These are phyloP conservation scores for Sander vitreus DNA, from an alignment of 2,113 vertebrate species.

Conservation along the genomic window DNA sequence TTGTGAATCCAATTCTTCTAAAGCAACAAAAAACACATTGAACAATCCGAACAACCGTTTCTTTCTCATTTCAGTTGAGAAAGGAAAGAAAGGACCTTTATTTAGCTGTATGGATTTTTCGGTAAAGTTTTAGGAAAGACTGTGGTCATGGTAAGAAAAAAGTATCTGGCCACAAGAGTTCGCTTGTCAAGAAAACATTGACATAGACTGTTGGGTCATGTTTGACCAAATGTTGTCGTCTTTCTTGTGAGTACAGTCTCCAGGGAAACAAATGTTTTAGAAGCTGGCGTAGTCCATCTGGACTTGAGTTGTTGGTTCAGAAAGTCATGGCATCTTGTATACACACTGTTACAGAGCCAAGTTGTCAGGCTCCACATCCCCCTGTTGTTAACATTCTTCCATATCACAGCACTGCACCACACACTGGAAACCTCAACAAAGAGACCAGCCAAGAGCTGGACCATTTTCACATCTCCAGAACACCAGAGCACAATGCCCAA, in stretches of 20 bases:
- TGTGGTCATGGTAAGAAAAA: background rate
- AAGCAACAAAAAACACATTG: background rate
- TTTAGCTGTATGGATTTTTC: background rate
- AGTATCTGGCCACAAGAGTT: background rate
- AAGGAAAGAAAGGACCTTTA: too few relatives aligned
- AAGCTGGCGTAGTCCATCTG: background rate
- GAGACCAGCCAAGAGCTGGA: background rate
- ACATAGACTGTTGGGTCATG: background rate
- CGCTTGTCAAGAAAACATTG: background rate
- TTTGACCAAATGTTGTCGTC: background rate
- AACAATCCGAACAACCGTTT: background rate
- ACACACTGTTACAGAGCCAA: background rate
- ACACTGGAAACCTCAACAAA: conserved; percentile 20
- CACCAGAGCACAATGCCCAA: background rate
- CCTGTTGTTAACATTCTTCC: conserved; percentile 8
- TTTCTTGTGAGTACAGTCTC: background rate
- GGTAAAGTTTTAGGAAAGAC: background rate
- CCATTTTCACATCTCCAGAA: background rate
- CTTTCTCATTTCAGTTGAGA: background rate
- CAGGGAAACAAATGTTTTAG: conserved; percentile 13
- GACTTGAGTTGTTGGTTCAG: conserved; percentile 17
- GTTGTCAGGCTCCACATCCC: conserved; percentile 8
- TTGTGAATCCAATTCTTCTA: background rate
- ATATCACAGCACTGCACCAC: conserved; percentile 15
- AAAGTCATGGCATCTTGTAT: conserved; percentile 15